Evolutionary conservation across 2,113 vertebrate species (phyloP).

Genomic region (Madoqua kirkii): DNA sequence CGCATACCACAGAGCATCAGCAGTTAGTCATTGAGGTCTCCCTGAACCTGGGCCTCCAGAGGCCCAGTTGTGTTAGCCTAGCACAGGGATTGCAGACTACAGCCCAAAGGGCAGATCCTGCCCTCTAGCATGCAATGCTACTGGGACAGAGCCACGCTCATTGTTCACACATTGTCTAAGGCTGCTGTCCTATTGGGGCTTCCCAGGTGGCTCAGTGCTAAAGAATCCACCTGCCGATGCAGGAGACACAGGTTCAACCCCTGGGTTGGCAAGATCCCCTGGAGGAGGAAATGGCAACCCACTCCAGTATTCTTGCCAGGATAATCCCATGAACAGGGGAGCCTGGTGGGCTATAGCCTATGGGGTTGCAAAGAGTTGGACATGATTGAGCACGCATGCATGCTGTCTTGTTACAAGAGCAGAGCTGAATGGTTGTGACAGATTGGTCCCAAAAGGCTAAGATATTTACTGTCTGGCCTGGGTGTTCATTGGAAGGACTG

Average conservation of each 20-base stretch:
- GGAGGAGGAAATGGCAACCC: background rate
- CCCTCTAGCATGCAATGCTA: background rate
- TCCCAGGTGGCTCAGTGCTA: background rate
- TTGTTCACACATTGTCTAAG: background rate
- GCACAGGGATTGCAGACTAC: background rate
- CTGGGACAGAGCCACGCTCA: rapidly evolving
- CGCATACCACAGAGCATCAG: rapidly evolving
- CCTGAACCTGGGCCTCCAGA: background rate
- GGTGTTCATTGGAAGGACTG: background rate
- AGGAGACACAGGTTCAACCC: background rate
- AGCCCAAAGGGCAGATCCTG: rapidly evolving
- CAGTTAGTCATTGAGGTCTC: background rate
- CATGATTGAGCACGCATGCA: background rate
- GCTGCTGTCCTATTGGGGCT: background rate
- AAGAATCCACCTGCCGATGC: background rate
- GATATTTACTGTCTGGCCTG: background rate
- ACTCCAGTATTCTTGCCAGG: background rate
- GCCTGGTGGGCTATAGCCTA: background rate
- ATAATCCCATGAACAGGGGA: background rate
- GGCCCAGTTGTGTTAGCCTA: background rate
- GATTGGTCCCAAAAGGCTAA: background rate
- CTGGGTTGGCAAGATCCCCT: background rate
- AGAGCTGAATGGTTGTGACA: background rate
- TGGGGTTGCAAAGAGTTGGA: background rate
- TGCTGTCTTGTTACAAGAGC: background rate